Conservation (phyloP, 2,113 vertebrate genomes). For the Himantopus leucocephalus region DNA sequence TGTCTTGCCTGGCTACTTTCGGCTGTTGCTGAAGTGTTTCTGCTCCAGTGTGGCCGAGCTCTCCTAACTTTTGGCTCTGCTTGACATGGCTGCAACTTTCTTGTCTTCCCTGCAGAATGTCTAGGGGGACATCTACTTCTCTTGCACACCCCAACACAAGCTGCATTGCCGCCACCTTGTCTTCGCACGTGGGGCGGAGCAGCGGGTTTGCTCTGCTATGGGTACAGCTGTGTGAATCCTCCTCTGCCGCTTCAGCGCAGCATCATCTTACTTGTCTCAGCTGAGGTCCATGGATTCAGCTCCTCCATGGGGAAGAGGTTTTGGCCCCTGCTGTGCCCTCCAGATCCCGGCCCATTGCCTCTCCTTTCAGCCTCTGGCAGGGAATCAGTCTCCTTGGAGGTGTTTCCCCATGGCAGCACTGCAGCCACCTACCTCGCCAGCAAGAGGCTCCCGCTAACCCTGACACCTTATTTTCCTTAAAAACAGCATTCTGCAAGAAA, state of each 20-base stretch:
- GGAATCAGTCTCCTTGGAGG: fast-evolving
- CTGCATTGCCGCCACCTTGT: fast-evolving
- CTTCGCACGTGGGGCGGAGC: fast-evolving
- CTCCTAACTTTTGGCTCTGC: background rate
- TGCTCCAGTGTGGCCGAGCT: background rate
- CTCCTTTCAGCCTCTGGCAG: background rate
- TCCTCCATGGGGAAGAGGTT: background rate
- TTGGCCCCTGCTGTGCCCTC: fast-evolving
- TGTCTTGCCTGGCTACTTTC: background rate
- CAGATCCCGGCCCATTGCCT: fast-evolving
- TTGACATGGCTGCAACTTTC: background rate
- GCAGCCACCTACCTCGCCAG: background rate
- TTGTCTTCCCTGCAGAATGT: background rate
- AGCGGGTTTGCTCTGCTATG: background rate
- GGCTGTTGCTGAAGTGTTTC: background rate
- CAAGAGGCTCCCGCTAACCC: background rate
- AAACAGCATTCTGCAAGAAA: background rate
- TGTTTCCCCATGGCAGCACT: background rate
- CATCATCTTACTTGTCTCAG: fast-evolving
- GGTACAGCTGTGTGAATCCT: background rate
- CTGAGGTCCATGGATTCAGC: fast-evolving
- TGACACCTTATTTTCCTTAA: background rate
- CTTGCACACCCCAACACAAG: fast-evolving
- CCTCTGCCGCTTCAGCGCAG: background rate
- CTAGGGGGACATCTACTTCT: background rate